Evolutionary conservation across 2,888 invertebrate genomes (phyloP), one percentile per base, ranked within the genome.

Genomic region (Osedax fenrisi): DNA sequence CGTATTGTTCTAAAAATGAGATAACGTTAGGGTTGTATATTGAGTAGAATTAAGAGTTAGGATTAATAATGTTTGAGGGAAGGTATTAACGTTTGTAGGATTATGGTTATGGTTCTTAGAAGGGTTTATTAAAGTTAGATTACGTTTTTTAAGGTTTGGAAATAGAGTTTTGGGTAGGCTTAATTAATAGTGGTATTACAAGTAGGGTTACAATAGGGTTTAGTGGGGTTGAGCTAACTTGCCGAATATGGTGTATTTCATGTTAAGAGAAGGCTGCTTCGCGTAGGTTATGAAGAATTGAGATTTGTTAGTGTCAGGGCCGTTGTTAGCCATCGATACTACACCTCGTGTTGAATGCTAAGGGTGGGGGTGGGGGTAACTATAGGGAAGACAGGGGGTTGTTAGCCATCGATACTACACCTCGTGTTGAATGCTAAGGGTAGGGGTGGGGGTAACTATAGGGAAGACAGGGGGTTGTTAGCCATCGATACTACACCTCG

Each of bases 301-400:
- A 81, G 95, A 95, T 2, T 91, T 92, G 87, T 98, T 99, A 10
- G 94, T 92, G 84, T 97, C 94, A 0, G 96, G 94, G 2, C 97
- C 97, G 86, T 92, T 96, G 84, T 96, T 98, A 3, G 98, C 98
- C 96, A 97, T 95, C 2, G 96, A 95, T 1, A 98, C 87, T 78
- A 91, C 89, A 0, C 95, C 97, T 81, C 95, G 88, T 22, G 89
- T 87, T 82, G 89, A 90, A 83, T 97, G 97, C 91, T 87, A 41
- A 41, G 10, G 41, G 17, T 41, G 41, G 41, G 17, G 41, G 5
- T 41, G 17, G 41, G 17, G 17, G 41, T 41, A 41, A 10, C 17
- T 41, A 41, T 41, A 10, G 69, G 3, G 64, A 68, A 24, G 66
- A 5, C 21, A 17, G 62, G 27, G n/a, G 23, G 23, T 13, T 64